Evolutionary conservation across 2,113 vertebrate genomes (phyloP).

Genomic region (Girardinichthys multiradiatus): DNA sequence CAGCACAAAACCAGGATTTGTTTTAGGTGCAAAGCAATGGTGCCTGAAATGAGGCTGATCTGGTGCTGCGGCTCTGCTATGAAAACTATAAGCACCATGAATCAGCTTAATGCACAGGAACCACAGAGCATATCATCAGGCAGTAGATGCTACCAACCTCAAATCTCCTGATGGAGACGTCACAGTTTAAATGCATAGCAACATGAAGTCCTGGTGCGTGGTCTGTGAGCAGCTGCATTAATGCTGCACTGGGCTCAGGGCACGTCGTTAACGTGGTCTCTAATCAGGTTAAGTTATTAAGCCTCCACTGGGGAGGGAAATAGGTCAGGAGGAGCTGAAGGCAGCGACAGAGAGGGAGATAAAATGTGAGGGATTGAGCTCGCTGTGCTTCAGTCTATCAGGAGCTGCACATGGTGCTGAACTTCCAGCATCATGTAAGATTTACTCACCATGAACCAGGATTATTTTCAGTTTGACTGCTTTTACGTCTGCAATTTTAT

Average conservation of each 20-base stretch:
- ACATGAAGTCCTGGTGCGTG: too few relatives aligned
- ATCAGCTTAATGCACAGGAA: background rate
- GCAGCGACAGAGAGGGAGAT: constrained; percentile 15
- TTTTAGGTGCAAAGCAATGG: too few relatives aligned
- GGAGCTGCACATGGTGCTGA: constrained; percentile 24
- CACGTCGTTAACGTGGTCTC: too few relatives aligned
- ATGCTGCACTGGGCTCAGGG: background rate
- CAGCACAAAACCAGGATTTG: too few relatives aligned
- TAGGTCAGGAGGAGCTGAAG: constrained; percentile 76
- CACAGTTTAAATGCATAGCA: background rate
- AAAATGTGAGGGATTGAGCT: constrained; percentile 27
- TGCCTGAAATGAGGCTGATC: too few relatives aligned
- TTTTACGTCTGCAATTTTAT: background rate
- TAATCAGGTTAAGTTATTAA: constrained; percentile 83
- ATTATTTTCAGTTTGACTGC: background rate
- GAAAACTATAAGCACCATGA: background rate
- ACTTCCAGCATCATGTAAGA: constrained; percentile 4
- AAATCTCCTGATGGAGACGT: background rate
- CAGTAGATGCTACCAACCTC: background rate
- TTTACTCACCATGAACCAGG: constrained; percentile 8
- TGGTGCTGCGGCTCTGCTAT: background rate
- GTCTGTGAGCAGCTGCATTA: background rate
- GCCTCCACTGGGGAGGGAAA: constrained; percentile 69
- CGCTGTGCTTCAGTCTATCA: constrained; percentile 29
- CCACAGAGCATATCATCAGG: background rate